Conservation (phyloP, 1,140 invertebrate species). For the Aphis craccivora region DNA sequence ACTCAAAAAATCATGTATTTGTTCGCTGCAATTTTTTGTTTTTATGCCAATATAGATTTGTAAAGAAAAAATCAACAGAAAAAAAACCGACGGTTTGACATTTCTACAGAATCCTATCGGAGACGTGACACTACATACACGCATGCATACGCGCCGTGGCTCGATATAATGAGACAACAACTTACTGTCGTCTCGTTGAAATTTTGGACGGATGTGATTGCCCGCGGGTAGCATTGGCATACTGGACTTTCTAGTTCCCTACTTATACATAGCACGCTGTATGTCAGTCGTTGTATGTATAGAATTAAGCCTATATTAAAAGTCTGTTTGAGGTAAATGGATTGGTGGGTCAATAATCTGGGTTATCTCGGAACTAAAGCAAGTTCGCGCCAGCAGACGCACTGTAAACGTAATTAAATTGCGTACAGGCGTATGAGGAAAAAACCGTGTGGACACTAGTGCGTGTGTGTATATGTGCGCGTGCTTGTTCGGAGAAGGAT, state of each 20-base stretch:
- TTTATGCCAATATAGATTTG: too few species aligned
- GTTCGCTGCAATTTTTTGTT: neutral
- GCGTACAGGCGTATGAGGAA: neutral
- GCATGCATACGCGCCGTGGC: too few species aligned
- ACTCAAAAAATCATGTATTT: neutral
- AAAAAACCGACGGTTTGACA: neutral
- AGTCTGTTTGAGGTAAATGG: neutral
- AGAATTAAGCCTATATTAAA: neutral
- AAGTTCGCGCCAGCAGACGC: neutral
- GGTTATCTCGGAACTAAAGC: neutral
- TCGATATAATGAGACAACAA: neutral
- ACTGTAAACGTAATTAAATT: neutral
- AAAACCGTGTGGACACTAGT: neutral
- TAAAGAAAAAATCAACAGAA: neutral
- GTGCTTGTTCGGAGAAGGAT: neutral
- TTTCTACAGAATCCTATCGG: neutral
- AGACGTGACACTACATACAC: neutral
- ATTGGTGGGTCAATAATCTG: neutral
- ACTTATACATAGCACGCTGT: too few species aligned
- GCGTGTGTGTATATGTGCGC: too few species aligned
- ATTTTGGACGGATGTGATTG: neutral
- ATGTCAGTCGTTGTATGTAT: too few species aligned
- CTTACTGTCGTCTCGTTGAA: neutral
- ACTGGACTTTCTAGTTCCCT: neutral
- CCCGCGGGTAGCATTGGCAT: neutral